A percentile compares a stretch with the other conserved stretches of the same genome.
These are phyloP conservation scores for Ptiloglossa arizonensis DNA, from an alignment of 1,140 invertebrate genomes.

Conservation along the genomic window DNA sequence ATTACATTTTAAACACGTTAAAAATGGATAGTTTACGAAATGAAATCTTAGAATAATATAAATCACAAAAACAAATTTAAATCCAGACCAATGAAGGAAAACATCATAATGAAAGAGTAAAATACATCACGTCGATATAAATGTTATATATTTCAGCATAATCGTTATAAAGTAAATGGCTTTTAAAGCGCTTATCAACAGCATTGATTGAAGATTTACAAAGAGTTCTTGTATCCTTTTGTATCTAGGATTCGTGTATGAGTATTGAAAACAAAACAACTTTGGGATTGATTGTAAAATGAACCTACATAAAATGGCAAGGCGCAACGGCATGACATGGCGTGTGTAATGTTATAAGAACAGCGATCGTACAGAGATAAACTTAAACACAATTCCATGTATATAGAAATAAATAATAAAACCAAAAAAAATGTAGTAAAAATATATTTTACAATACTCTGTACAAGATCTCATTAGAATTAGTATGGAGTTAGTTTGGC, in stretches of 20 bases:
- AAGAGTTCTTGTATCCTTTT: constrained; percentile 51
- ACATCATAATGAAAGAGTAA: constrained; percentile 14
- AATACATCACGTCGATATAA: constrained; percentile 66
- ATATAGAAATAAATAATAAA: constrained; percentile 77
- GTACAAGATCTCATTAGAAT: constrained; percentile 73
- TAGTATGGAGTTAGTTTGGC: constrained; percentile 48
- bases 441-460: constrained; percentile 80
- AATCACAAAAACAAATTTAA: not conserved
- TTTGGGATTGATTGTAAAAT: constrained; percentile 65
- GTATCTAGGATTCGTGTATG: constrained; percentile 63
- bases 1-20: not conserved
- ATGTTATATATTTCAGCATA: constrained; percentile 76
- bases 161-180: constrained; percentile 74
- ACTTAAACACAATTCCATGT: constrained; percentile 55
- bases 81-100: constrained; percentile 9
- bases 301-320: constrained; percentile 75
- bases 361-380: constrained; percentile 57
- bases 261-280: constrained; percentile 74
- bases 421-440: constrained; percentile 71
- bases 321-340: constrained; percentile 72
- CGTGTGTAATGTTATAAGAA: constrained; percentile 62
- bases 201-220: constrained; percentile 62
- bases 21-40: not conserved
- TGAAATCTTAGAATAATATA: not conserved
- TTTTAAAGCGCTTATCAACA: constrained; percentile 68